These are phyloP conservation scores for Odontesthes bonariensis DNA, from an alignment of 2,113 vertebrate species.

Conservation along the genomic window DNA sequence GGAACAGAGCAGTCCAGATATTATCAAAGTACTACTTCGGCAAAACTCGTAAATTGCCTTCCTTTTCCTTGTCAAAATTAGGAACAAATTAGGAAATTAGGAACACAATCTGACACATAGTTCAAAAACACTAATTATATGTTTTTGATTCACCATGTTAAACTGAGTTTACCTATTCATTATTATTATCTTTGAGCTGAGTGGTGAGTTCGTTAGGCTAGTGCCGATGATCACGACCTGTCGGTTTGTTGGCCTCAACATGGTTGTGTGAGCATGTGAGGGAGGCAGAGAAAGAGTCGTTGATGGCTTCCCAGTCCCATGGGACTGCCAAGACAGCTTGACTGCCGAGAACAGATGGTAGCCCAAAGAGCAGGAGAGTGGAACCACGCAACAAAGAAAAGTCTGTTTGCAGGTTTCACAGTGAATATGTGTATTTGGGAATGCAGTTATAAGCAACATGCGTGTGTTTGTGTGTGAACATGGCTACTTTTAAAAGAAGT, in stretches of 20 bases:
- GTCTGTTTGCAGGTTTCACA: conserved; percentile 11
- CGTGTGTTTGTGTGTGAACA: not conserved
- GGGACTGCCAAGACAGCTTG: conserved; percentile 73
- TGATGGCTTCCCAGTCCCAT: conserved; percentile 64
- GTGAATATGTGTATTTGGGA: conserved; percentile 9
- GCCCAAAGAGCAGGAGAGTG: conserved; percentile 34
- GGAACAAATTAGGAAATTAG: too few species aligned
- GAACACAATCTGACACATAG: too few species aligned
- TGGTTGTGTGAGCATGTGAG: conserved; percentile 17
- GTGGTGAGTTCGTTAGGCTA: conserved; percentile 27
- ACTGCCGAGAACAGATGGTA: conserved; percentile 78
- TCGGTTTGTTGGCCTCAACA: conserved; percentile 22
- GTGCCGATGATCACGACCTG: conserved; percentile 37
- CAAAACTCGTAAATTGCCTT: too few species aligned
- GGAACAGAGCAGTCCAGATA: too few species aligned
- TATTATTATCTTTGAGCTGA: not conserved
- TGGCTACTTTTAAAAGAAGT: not conserved
- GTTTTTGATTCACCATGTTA: not conserved
- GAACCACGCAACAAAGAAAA: conserved; percentile 19
- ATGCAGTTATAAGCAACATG: not conserved
- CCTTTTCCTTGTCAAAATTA: too few species aligned
- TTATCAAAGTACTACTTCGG: too few species aligned
- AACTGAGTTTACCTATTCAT: not conserved
- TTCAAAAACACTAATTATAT: not conserved
- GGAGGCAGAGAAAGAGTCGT: conserved; percentile 30